Conservation (phyloP, 2,797 vertebrate species). For the Enteromius viviparus region DNA sequence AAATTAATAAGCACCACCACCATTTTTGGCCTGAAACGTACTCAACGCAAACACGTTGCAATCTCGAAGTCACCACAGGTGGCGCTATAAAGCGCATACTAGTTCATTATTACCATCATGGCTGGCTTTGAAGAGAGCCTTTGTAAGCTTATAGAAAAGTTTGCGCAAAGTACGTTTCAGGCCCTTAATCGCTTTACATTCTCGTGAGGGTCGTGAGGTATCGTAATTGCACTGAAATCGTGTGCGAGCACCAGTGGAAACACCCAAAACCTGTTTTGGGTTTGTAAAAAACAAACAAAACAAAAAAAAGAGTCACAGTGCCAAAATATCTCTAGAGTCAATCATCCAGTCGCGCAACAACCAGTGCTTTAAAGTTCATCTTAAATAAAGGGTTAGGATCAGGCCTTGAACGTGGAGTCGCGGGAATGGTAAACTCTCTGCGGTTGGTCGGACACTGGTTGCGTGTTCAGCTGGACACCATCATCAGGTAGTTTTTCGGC, state of each 20-base stretch:
- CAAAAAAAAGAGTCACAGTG: conserved; percentile 20
- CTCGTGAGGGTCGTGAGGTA: conserved; percentile 36
- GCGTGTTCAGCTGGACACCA: conserved; percentile 78
- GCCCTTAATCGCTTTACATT: conserved; percentile 42
- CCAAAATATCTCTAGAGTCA: conserved; percentile 43
- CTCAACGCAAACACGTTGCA: background rate
- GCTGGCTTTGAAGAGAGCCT: background rate
- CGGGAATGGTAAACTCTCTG: conserved; percentile 28
- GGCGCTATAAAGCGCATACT: background rate
- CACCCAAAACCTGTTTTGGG: conserved; percentile 35
- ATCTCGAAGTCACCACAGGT: background rate
- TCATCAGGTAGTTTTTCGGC: conserved; percentile 84
- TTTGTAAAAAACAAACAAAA: background rate
- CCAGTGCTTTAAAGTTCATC: conserved; percentile 52
- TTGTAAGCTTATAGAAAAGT: background rate
- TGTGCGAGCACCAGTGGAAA: conserved; percentile 50
- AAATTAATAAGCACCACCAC: conserved; percentile 5
- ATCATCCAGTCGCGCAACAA: conserved; percentile 13
- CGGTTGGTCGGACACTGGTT: conserved; percentile 16
- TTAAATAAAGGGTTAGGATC: conserved; percentile 39
- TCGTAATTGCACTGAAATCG: conserved; percentile 47
- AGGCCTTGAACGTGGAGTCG: conserved; percentile 38
- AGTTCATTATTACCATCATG: background rate
- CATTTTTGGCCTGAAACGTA: background rate
- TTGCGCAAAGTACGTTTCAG: background rate